Evolutionary conservation across 2,888 invertebrate species (phyloP).

Genomic region (Cryptosula pallasiana): DNA sequence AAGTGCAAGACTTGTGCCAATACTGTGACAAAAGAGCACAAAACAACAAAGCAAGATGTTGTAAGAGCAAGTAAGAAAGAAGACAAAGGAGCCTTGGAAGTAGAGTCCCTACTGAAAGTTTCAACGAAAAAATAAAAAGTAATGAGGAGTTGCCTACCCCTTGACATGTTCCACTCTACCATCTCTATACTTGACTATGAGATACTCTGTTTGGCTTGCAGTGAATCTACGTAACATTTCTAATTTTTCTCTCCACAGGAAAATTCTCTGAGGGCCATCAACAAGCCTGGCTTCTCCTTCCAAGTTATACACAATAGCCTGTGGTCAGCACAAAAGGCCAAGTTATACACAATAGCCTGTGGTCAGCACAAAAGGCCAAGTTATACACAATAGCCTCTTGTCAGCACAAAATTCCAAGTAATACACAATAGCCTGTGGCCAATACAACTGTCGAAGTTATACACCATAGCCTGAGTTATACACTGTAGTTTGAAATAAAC

Average conservation of each 20-base stretch:
- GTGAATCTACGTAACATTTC: slow-evolving; percentile 32
- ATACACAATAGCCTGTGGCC: slow-evolving; percentile 39
- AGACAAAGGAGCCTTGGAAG: too few species aligned
- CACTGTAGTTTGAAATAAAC: too few species aligned
- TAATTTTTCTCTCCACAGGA: slow-evolving; percentile 40
- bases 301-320: slow-evolving; percentile 42
- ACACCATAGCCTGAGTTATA: too few species aligned
- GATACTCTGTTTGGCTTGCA: slow-evolving; percentile 44
- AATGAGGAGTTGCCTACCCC: slow-evolving; percentile 33
- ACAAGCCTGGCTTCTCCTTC: slow-evolving; percentile 41
- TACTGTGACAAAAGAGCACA: too few species aligned
- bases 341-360: slow-evolving; percentile 41
- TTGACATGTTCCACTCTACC: slow-evolving; percentile 40
- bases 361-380: slow-evolving; percentile 26
- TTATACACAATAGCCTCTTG: slow-evolving; percentile 41
- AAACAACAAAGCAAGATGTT: too few species aligned
- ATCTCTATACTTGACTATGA: slow-evolving; percentile 38
- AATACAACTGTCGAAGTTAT: neutral
- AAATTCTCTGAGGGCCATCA: slow-evolving; percentile 46
- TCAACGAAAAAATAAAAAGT: too few species aligned
- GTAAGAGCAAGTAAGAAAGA: too few species aligned
- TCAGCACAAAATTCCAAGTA: slow-evolving; percentile 28
- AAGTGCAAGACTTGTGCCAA: neutral
- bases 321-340: slow-evolving; percentile 22
- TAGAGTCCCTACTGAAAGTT: too few species aligned